A percentile compares a stretch with the other conserved stretches of the same genome.
Conservation (phyloP, 2,797 vertebrate genomes). For the Sebastes cheni region DNA sequence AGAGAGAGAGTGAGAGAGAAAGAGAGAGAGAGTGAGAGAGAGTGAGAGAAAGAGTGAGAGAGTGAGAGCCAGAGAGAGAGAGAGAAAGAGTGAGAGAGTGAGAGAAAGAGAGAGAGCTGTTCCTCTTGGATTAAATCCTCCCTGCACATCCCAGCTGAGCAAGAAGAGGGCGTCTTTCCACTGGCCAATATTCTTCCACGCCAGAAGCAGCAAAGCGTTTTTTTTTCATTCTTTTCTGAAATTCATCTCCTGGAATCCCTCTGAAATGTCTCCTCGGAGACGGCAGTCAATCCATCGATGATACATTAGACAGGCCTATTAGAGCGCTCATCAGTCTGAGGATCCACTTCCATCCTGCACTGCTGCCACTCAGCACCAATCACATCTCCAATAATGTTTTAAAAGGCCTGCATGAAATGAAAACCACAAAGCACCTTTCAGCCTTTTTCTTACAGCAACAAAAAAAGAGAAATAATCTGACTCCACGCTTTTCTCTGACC, state of each 20-base stretch:
- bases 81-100: slow-evolving; percentile 52
- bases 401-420: slow-evolving; percentile 58
- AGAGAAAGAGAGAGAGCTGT: slow-evolving; percentile 57
- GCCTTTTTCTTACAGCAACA: neutral
- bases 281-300: slow-evolving; percentile 69
- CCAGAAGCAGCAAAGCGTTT: neutral
- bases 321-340: slow-evolving; percentile 67
- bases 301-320: slow-evolving; percentile 74
- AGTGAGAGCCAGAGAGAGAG: neutral
- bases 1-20: neutral
- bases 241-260: slow-evolving; percentile 71
- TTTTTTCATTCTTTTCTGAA: slow-evolving; percentile 11
- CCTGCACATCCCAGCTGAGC: slow-evolving; percentile 84
- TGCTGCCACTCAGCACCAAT: slow-evolving; percentile 66
- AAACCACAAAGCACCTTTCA: slow-evolving; percentile 50
- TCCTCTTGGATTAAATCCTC: slow-evolving; percentile 66
- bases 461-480: slow-evolving; percentile 1
- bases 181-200: slow-evolving; percentile 24
- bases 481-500: neutral
- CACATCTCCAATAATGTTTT: slow-evolving; percentile 58
- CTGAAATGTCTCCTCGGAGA: slow-evolving; percentile 68
- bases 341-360: slow-evolving; percentile 65
- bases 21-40: neutral
- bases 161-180: slow-evolving; percentile 88
- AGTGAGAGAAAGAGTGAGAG: slow-evolving; percentile 69